Base-by-base conservation (phyloP, 92 coral and sea anemone species). In the Meandrina meandrites region DNA sequence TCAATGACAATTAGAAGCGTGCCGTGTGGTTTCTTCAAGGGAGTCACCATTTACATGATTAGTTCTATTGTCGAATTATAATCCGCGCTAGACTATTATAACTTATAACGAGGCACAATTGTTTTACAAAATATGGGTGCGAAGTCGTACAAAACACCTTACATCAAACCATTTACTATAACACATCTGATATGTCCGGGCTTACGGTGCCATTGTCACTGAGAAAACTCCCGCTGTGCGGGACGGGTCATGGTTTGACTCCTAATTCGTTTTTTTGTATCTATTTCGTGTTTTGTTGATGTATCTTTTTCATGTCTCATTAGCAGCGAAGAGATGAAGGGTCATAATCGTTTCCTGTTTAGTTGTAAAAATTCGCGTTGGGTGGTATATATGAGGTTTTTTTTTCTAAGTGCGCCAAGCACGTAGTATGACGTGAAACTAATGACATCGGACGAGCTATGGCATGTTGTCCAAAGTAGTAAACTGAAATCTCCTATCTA, bases 221-320 rank as follows among this genome's bases (percentile, higher is more conserved):
- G 71, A 5, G 12, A 36, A 36, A 5, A 21, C 0, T 37, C 51
- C 10, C 78, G 48, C n/a, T 73, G 37, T 71, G 45, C 34, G 17
- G 13, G 47, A 5, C 12, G 48, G 78, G 78, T 73, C 78, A 37
- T 13, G 48, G 18, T 50, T 73, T 40, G n/a, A 73, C 13, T 35
- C 78, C 18, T 34, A 73, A 73, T 73, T 35, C 78, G 35, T 73
- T 73, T 34, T 18, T 36, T 36, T 73, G 78, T 73, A 73, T 73
- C 78, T 73, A 36, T 73, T 73, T 73, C 51, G 35, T 18, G 78
- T 22, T 30, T 73, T 60, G 68, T 34, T 18, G 21, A 73, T 73
- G 48, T 36, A 73, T 73, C 78, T 19, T 36, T 73, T 73, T 73
- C 78, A 73, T 19, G 78, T 40, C 78, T 73, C 27, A 73, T 73